phyloP scores from a whole-genome alignment of 2,888 invertebrate species.

The Pseudolycoriella hygida region DNA sequence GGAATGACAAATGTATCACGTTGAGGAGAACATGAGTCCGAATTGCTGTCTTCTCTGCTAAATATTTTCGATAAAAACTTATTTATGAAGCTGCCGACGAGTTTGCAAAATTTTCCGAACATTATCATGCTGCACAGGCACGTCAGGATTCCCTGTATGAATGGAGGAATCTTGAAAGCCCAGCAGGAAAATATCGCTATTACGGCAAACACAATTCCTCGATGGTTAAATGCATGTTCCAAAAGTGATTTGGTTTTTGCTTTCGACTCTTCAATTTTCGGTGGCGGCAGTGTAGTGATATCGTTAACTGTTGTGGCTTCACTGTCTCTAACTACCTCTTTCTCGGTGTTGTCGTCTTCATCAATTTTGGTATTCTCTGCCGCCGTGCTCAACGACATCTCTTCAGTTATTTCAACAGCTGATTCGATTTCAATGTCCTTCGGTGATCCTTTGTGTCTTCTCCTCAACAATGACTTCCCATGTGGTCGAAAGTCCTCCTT shows the following conservation, averaged over 20 bases:
- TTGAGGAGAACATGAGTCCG: neutral
- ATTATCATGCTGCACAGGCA: constrained; percentile 19
- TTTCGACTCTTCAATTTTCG: neutral
- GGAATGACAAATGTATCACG: constrained; percentile 18
- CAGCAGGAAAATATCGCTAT: neutral
- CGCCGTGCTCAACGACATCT: constrained; percentile 16
- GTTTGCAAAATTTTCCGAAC: constrained; percentile 13
- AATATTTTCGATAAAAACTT: neutral
- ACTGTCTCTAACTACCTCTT: neutral
- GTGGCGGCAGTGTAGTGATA: neutral
- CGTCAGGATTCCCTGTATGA: constrained; percentile 22
- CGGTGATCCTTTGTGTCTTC: constrained; percentile 10
- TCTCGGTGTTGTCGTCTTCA: neutral
- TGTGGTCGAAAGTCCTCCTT: neutral
- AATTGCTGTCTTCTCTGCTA: neutral
- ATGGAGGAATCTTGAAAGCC: constrained; percentile 17
- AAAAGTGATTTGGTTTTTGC: neutral
- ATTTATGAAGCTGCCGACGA: neutral
- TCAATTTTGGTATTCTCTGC: neutral
- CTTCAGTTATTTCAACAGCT: constrained; percentile 27
- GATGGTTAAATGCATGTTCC: neutral
- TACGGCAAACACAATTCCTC: neutral
- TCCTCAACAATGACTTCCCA: constrained; percentile 3
- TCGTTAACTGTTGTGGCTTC: neutral
- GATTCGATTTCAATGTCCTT: constrained; percentile 25